Evolutionary conservation across 2,888 invertebrate species (phyloP).

Genomic region (Leucozona laternaria): DNA sequence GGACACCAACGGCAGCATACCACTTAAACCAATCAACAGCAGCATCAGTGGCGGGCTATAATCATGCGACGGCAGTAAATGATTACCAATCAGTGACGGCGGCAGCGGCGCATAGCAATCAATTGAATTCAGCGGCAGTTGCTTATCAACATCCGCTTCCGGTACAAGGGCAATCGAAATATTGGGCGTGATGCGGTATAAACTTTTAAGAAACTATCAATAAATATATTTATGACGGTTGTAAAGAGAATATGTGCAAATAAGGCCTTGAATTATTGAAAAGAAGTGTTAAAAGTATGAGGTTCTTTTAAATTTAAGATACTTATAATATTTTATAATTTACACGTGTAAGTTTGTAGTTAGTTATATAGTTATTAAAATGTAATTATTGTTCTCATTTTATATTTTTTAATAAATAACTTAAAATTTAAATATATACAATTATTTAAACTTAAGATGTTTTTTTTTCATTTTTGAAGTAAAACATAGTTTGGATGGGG

Average conservation of each 20-base stretch:
- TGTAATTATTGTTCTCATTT: too few relatives aligned
- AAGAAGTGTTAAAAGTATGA: too few relatives aligned
- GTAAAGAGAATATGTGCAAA: conserved; percentile 57
- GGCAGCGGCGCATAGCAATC: conserved; percentile 78
- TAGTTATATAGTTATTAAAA: too few relatives aligned
- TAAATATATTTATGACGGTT: not conserved
- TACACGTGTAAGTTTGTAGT: too few relatives aligned
- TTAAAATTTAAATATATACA: too few relatives aligned
- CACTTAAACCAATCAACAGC: conserved; percentile 82
- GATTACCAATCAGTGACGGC: conserved; percentile 79
- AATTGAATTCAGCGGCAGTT: conserved; percentile 77
- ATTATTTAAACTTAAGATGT: too few relatives aligned
- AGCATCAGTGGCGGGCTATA: conserved; percentile 80
- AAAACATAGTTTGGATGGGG: too few relatives aligned
- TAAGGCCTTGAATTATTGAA: conserved; percentile 49
- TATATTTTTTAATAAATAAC: too few relatives aligned
- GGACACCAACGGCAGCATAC: conserved; percentile 82
- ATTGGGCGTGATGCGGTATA: conserved; percentile 81
- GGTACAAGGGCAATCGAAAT: conserved; percentile 81
- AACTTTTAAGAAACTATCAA: not conserved
- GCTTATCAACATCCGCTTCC: conserved; percentile 82
- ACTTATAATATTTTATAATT: too few relatives aligned
- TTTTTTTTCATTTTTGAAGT: too few relatives aligned
- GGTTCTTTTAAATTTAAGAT: too few relatives aligned
- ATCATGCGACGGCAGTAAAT: conserved; percentile 79